phyloP scores from a whole-genome alignment of 2,888 invertebrate species.

The Stenolophus ochropezus region DNA sequence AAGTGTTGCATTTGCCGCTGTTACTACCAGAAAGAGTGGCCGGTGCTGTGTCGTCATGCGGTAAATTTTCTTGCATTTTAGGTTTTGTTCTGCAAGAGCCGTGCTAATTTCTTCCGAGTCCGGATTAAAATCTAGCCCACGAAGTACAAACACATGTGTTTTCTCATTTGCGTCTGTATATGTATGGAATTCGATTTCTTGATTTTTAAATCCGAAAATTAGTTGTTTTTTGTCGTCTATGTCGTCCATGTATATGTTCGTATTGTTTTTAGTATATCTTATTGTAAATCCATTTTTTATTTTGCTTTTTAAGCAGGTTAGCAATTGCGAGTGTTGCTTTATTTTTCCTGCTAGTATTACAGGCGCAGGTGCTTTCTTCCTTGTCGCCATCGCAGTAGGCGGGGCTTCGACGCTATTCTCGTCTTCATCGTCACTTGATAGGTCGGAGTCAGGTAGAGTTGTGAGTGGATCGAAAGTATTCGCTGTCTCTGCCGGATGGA shows the following conservation, averaged over 20 bases:
- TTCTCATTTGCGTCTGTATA: neutral
- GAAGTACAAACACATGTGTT: neutral
- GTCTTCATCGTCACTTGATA: neutral
- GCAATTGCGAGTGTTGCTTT: neutral
- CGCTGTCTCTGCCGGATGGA: too few species aligned
- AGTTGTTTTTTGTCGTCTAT: neutral
- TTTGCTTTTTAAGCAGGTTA: neutral
- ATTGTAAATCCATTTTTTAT: neutral
- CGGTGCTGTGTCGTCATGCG: neutral
- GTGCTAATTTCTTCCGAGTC: neutral
- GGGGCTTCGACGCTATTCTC: too few species aligned
- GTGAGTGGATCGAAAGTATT: too few species aligned
- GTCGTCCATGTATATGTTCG: neutral
- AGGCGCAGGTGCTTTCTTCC: neutral
- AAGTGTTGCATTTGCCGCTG: neutral
- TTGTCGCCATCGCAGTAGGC: neutral
- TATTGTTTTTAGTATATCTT: neutral
- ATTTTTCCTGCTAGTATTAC: neutral
- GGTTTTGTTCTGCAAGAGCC: neutral
- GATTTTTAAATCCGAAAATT: neutral
- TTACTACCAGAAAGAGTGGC: neutral
- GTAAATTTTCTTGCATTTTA: neutral
- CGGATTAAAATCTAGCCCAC: neutral
- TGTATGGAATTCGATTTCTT: neutral
- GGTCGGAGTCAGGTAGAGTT: too few species aligned